Evolutionary conservation across 1,140 invertebrate species (phyloP).

Genomic region (Fopius arisanus): DNA sequence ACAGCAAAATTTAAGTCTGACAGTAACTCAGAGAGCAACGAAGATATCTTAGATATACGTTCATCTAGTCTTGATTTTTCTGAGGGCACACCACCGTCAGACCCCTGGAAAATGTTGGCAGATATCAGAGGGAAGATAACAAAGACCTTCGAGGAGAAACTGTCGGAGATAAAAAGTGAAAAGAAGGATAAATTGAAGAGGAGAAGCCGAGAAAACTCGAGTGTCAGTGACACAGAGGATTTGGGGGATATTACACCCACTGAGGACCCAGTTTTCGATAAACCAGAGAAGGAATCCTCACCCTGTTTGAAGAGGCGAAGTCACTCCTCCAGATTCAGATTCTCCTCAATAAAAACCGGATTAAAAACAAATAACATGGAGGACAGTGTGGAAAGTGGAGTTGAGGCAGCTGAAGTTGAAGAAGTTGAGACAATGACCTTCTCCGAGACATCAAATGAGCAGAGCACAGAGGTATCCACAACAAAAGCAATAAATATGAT

Average conservation of each 20-base stretch:
- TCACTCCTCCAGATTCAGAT: conserved; percentile 52
- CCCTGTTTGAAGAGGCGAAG: conserved; percentile 34
- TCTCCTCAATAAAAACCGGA: conserved; percentile 56
- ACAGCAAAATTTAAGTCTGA: conserved; percentile 42
- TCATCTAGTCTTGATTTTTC: conserved; percentile 61
- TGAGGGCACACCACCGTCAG: conserved; percentile 63
- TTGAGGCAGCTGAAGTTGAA: conserved; percentile 65
- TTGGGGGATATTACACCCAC: conserved; percentile 53
- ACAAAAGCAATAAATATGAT: background rate
- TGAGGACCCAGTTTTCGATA: conserved; percentile 49
- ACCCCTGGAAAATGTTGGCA: conserved; percentile 67
- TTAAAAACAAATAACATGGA: conserved; percentile 54
- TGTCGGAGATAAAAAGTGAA: conserved; percentile 68
- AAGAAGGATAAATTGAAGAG: conserved; percentile 52
- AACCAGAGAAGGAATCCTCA: conserved; percentile 43
- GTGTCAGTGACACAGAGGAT: conserved; percentile 70
- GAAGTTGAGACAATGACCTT: conserved; percentile 36
- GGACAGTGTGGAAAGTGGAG: conserved; percentile 65
- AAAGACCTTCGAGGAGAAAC: conserved; percentile 72
- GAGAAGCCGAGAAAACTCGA: conserved; percentile 65
- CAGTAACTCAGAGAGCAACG: conserved; percentile 38
- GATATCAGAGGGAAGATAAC: conserved; percentile 70
- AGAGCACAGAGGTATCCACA: conserved; percentile 1
- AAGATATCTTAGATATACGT: conserved; percentile 54
- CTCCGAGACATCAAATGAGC: background rate